Base-by-base conservation (phyloP, 1,140 invertebrate genomes). In the Neodiprion fabricii region DNA sequence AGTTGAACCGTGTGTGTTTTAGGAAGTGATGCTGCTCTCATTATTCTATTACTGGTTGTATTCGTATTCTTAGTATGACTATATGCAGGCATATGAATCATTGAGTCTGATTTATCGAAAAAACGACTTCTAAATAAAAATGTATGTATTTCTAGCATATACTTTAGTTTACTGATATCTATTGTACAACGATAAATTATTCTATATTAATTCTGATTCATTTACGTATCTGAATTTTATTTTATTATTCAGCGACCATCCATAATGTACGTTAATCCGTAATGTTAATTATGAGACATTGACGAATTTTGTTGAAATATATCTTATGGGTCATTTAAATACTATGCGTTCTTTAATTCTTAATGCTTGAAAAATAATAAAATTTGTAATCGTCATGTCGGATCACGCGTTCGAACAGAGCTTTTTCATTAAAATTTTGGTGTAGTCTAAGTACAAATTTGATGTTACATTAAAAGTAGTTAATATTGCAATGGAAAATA, bases 121-220 rank as follows among this genome's bases (percentile, higher is more conserved):
- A 61, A 40, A 40, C 5, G 28, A 14, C 11, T 61, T 61, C 53
- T 61, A 61, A 9, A 61, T 14, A 14, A 61, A 61, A 14, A 61
- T 61, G n/a, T 61, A 14, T 61, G 9, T 61, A 61, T 61, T 61
- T 61, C 9, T 61, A 61, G 53, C 53, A 17, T 9, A 61, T 12
- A 61, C 53, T 61, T 61, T 61, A 61, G n/a, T 14, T 61, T 61
- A 61, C 53, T 61, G 11, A 61, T 61, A 61, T 17, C 53, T 61
- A 61, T 53, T 17, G 53, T 61, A 61, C 53, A 61, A 61, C 53
- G 53, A 61, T 61, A 17, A 12, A 61, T 61, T 61, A 61, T 61
- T 14, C n/a, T 61, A 61, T 61, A 61, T 61, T 61, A 61, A 61
- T 17, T 61, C 5, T 61, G 53, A 61, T 61, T 61, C n/a, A 61